These are phyloP conservation scores for Peromyscus nudipes DNA, from an alignment of 2,797 vertebrate genomes.

Conservation along the genomic window DNA sequence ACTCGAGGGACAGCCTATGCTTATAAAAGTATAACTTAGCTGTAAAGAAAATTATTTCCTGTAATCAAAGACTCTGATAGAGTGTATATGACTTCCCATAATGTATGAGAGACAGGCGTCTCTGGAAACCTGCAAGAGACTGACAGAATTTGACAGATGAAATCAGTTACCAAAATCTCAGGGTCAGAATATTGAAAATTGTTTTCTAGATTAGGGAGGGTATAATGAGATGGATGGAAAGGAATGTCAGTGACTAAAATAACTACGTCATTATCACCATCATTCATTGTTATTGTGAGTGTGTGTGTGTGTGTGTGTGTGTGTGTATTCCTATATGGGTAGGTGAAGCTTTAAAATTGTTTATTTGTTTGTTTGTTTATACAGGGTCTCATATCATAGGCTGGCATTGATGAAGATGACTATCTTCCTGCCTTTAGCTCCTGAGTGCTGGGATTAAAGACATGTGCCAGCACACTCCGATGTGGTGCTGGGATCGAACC, in stretches of 20 bases:
- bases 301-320: not conserved
- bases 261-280: not conserved
- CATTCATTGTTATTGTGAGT: not conserved
- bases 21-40: constrained; percentile 28
- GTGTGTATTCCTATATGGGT: not conserved
- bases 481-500: not conserved
- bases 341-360: not conserved
- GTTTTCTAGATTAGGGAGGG: constrained; percentile 22
- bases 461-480: not conserved
- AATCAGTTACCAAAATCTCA: constrained; percentile 5
- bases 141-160: constrained; percentile 56
- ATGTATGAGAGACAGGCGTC: constrained; percentile 46
- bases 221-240: not conserved
- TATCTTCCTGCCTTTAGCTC: not conserved
- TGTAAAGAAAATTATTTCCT: constrained; percentile 5
- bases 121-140: constrained; percentile 3
- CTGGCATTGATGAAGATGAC: not conserved
- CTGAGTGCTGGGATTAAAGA: not conserved
- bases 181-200: constrained; percentile 53
- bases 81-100: constrained; percentile 11
- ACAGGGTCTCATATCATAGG: not conserved
- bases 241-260: constrained; percentile 16
- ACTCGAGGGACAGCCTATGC: not conserved
- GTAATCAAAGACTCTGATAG: constrained; percentile 4
- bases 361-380: not conserved